Evolutionary conservation across 1,140 invertebrate genomes (phyloP), one percentile per base, ranked within the genome.

Genomic region (Dinothrombium tinctorium): DNA sequence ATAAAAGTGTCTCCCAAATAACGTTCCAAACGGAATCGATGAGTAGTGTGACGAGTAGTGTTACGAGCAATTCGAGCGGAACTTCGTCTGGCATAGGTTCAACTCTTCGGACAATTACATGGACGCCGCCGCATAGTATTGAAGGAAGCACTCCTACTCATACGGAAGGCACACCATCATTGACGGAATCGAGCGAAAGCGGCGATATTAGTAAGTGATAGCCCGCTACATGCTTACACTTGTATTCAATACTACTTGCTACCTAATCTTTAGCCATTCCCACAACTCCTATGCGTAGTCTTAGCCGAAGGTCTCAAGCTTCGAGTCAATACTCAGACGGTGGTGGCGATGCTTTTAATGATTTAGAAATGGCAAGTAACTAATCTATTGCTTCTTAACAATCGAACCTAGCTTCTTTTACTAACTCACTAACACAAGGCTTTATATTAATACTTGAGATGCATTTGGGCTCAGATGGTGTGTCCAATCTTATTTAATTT

Each of bases 91-190:
- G 59, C 49, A 64, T 59, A 51, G 65, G 61, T 49, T 68, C 60
- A 49, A 67, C 56, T 46, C 49, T 54, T 15, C 64, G 64, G 49
- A 71, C 64, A 47, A 59, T 69, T 49, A 74, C 69, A 8, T 81
- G 76, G 73, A 87, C 82, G 29, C 81, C 80, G 22, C 78, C 80
- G 12, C 72, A 76, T 33, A 83, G 78, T 46, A 73, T 80, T 46
- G 82, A 87, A 59, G 82, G 60, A 35, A 61, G 80, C 3, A 92
- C 87, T n/a, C 84, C 86, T 8, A 92, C 86, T 14, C 90, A 86
- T 76, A 94, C 87, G 15, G 87, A 95, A 65, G 87, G 86, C 52
- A 95, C 87, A 44, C 87, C 86, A 35, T 87, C 80, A 55, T 90
- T 86, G 61, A 94, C 86, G 28, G 81, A 90, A 57, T 90, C 84